Conservation (phyloP, 2,797 vertebrate genomes). For the Myotis daubentonii region DNA sequence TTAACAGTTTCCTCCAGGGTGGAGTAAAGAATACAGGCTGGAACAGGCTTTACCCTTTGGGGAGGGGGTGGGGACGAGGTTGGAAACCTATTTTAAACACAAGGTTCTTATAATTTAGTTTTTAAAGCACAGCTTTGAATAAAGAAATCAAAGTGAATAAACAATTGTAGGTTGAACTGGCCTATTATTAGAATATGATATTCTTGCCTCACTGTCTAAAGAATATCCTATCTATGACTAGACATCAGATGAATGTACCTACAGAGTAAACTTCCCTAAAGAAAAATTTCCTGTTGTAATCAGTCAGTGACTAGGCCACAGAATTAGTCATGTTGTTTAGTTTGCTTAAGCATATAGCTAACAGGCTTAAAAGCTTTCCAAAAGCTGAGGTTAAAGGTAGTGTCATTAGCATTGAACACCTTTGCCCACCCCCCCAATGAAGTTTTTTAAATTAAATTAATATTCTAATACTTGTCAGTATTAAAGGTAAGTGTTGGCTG, state of each 20-base stretch:
- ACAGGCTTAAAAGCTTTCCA: constrained; percentile 59
- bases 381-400: constrained; percentile 12
- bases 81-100: constrained; percentile 50
- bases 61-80: not conserved
- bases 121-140: constrained; percentile 41
- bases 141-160: constrained; percentile 46
- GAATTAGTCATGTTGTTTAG: constrained; percentile 68
- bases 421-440: not conserved
- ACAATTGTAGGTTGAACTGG: not conserved
- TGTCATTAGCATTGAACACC: constrained; percentile 7
- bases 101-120: not conserved
- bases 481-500: not conserved
- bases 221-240: constrained; percentile 33
- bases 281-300: constrained; percentile 69
- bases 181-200: constrained; percentile 39
- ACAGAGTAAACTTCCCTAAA: constrained; percentile 58
- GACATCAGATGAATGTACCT: constrained; percentile 50
- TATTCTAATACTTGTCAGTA: not conserved
- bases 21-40: constrained; percentile 27
- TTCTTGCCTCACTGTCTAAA: constrained; percentile 43
- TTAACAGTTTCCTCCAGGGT: constrained; percentile 64
- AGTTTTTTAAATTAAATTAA: constrained; percentile 33
- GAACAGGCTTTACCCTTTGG: constrained; percentile 51
- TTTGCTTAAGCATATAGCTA: constrained; percentile 64
- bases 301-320: constrained; percentile 44